Conservation (phyloP, 2,888 invertebrate species). For the Dioctria rufipes region DNA sequence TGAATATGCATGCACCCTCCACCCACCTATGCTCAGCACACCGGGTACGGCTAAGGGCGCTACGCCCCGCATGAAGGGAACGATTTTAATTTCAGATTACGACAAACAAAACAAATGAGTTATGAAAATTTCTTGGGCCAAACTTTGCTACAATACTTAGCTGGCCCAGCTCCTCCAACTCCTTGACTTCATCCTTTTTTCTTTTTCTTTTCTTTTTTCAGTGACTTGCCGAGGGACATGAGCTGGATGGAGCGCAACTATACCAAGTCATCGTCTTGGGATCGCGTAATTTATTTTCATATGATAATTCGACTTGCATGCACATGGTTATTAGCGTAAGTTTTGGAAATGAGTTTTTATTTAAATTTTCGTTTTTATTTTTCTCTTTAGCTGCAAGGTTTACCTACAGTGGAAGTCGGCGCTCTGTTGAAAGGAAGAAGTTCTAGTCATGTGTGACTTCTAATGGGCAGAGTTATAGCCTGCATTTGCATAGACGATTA, state of each 20-base stretch:
- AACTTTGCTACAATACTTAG: conserved; percentile 32
- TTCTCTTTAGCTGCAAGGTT: conserved; percentile 2
- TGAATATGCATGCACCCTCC: conserved; percentile 57
- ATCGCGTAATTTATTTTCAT: conserved; percentile 55
- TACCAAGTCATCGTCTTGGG: conserved; percentile 49
- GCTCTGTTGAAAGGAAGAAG: not conserved
- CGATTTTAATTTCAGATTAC: conserved; percentile 61
- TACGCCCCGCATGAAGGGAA: conserved; percentile 49
- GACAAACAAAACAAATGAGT: conserved; percentile 59
- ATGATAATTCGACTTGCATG: conserved; percentile 54
- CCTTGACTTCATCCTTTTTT: not conserved
- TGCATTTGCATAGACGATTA: conserved; percentile 8
- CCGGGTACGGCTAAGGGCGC: conserved; percentile 31
- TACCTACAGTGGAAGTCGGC: not conserved
- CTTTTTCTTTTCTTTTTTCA: not conserved
- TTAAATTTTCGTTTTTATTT: not conserved
- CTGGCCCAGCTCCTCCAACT: conserved; percentile 6
- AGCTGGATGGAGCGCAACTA: not conserved
- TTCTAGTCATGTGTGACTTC: conserved; percentile 36
- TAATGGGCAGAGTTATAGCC: conserved; percentile 33
- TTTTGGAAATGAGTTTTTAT: conserved; percentile 18
- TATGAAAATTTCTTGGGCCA: conserved; percentile 58
- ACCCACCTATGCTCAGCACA: not conserved
- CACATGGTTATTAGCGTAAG: conserved; percentile 47
- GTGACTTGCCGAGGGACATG: conserved; percentile 25